Conservation (phyloP, 2,797 vertebrate species). For the Crossoptilon crossoptilon region DNA sequence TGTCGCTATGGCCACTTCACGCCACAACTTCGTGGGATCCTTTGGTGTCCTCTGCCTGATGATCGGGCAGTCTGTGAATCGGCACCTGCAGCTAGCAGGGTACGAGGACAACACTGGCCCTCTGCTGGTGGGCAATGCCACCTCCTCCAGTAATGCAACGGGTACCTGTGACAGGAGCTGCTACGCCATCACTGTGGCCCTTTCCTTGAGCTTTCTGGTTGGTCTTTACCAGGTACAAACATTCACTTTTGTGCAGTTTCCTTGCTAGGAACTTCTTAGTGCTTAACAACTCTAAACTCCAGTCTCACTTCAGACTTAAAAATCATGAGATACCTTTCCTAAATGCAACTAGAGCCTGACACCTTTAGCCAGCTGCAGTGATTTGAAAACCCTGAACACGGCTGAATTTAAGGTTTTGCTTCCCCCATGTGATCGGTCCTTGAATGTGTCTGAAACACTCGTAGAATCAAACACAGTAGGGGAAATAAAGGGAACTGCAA, state of each 20-base stretch:
- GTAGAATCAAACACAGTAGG: neutral
- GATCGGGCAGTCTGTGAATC: slow-evolving; percentile 72
- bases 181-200: slow-evolving; percentile 74
- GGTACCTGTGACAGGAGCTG: slow-evolving; percentile 65
- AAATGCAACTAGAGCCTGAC: neutral
- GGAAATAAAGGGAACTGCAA: neutral
- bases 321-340: neutral
- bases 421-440: neutral
- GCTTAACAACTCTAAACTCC: neutral
- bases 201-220: slow-evolving; percentile 71
- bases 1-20: slow-evolving; percentile 50
- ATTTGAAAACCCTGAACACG: neutral
- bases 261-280: neutral
- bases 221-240: slow-evolving; percentile 72
- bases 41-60: slow-evolving; percentile 73
- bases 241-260: neutral
- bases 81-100: slow-evolving; percentile 70
- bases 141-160: neutral
- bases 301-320: neutral
- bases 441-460: neutral
- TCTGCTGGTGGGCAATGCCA: slow-evolving; percentile 4
- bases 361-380: neutral
- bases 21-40: slow-evolving; percentile 69
- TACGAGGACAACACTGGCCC: neutral
- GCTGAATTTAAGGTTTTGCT: neutral